phyloP scores from a whole-genome alignment of 2,113 vertebrate genomes.

The Petaurus breviceps region DNA sequence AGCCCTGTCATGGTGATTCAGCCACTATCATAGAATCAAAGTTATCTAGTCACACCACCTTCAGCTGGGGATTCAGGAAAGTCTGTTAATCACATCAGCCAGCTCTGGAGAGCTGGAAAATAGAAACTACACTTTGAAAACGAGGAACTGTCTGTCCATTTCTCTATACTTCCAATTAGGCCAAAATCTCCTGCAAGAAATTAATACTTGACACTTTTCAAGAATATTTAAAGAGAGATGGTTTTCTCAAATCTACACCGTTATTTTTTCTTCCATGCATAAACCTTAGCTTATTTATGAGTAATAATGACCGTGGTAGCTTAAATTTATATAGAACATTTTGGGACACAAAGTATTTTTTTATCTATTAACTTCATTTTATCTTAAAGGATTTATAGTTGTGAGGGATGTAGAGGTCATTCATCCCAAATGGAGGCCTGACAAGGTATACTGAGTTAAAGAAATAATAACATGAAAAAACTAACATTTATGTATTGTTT shows the following conservation, averaged over 20 bases:
- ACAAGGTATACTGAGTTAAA: not conserved
- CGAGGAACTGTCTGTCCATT: constrained; percentile 47
- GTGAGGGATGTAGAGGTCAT: not conserved
- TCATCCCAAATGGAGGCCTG: not conserved
- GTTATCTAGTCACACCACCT: constrained; percentile 62
- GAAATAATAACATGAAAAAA: not conserved
- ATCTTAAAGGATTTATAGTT: not conserved
- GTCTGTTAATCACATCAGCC: constrained; percentile 72
- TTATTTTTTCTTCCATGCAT: not conserved
- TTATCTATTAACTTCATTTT: not conserved
- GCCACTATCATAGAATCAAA: constrained; percentile 61
- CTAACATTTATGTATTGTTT: not conserved
- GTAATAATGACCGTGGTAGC: not conserved
- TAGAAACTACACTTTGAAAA: constrained; percentile 45
- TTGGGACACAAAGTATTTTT: not conserved
- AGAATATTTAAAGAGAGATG: constrained; percentile 46
- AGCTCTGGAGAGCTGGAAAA: constrained; percentile 64
- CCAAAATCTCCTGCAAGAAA: constrained; percentile 65
- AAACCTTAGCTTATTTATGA: not conserved
- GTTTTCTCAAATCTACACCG: not conserved
- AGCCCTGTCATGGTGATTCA: constrained; percentile 45
- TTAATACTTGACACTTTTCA: not conserved
- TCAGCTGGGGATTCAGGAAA: constrained; percentile 64
- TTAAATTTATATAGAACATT: not conserved
- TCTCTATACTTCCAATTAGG: constrained; percentile 71